Evolutionary conservation across 1,140 invertebrate genomes (phyloP).

Genomic region (Aleiodes sp.): DNA sequence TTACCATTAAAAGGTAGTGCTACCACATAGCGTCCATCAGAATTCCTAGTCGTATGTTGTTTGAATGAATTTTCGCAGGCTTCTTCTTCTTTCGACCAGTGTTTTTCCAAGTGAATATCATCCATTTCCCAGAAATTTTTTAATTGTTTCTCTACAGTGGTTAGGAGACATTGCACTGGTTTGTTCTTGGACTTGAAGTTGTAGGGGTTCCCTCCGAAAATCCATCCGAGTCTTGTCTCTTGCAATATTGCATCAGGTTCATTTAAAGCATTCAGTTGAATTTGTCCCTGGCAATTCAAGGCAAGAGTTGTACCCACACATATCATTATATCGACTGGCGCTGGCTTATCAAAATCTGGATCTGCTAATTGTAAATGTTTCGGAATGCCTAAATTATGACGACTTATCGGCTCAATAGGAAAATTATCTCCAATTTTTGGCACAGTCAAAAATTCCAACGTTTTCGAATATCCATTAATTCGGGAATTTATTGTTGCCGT

Average conservation of each 20-base stretch:
- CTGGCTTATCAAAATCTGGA: background rate
- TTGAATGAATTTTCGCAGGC: background rate
- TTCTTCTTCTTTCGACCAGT: background rate
- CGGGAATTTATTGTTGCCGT: background rate
- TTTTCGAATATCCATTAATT: background rate
- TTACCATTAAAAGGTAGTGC: background rate
- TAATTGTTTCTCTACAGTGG: background rate
- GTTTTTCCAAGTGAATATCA: background rate
- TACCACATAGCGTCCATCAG: background rate
- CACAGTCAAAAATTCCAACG: background rate
- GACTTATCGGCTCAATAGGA: background rate
- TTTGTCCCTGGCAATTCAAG: background rate
- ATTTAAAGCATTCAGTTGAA: background rate
- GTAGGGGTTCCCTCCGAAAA: background rate
- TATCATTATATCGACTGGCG: background rate
- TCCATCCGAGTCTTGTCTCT: background rate
- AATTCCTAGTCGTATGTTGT: background rate
- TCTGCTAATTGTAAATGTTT: background rate
- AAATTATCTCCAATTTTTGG: background rate
- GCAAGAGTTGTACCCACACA: background rate
- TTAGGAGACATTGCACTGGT: background rate
- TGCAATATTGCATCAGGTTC: too few relatives aligned
- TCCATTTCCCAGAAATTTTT: constrained; percentile 1
- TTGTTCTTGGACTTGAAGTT: background rate
- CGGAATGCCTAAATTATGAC: background rate